phyloP scores from a whole-genome alignment of 2,888 invertebrate genomes.

The Himalopsyche japonica region DNA sequence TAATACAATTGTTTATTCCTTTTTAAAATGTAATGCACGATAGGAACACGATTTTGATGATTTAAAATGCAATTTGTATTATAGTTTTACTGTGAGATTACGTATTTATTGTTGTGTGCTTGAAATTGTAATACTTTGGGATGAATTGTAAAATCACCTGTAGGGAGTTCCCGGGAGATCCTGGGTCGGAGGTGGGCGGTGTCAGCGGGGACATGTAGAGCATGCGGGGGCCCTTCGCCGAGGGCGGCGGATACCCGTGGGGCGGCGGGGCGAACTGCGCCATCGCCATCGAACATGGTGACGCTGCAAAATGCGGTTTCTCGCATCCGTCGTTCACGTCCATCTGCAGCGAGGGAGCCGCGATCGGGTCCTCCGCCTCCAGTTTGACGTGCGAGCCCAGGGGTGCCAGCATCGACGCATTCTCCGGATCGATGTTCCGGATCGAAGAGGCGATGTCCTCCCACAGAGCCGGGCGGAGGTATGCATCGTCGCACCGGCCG shows the following conservation, averaged over 20 bases:
- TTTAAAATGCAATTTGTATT: too few relatives aligned
- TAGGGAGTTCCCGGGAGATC: slow-evolving; percentile 75
- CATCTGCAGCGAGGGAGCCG: slow-evolving; percentile 53
- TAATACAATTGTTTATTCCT: too few relatives aligned
- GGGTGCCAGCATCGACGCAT: slow-evolving; percentile 82
- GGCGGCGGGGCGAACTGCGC: slow-evolving; percentile 46
- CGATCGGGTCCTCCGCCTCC: slow-evolving; percentile 70
- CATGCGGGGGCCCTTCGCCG: slow-evolving; percentile 49
- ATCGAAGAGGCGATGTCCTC: slow-evolving; percentile 91
- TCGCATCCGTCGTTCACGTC: slow-evolving; percentile 36
- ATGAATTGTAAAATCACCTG: slow-evolving; percentile 48
- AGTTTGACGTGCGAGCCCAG: slow-evolving; percentile 73
- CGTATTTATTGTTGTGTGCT: too few relatives aligned
- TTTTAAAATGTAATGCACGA: too few relatives aligned
- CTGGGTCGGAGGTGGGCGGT: slow-evolving; percentile 87
- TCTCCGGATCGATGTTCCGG: slow-evolving; percentile 87
- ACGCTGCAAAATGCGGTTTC: slow-evolving; percentile 42
- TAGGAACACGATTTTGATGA: too few relatives aligned
- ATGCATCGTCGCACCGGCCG: slow-evolving; percentile 77
- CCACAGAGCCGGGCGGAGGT: slow-evolving; percentile 86
- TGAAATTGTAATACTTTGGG: too few relatives aligned
- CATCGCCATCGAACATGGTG: not conserved
- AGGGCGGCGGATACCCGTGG: slow-evolving; percentile 50
- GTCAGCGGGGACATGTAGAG: slow-evolving; percentile 84
- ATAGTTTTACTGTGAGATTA: too few relatives aligned